Evolutionary conservation across 2,888 invertebrate species (phyloP).

Genomic region (Mesorhabditis belari): DNA sequence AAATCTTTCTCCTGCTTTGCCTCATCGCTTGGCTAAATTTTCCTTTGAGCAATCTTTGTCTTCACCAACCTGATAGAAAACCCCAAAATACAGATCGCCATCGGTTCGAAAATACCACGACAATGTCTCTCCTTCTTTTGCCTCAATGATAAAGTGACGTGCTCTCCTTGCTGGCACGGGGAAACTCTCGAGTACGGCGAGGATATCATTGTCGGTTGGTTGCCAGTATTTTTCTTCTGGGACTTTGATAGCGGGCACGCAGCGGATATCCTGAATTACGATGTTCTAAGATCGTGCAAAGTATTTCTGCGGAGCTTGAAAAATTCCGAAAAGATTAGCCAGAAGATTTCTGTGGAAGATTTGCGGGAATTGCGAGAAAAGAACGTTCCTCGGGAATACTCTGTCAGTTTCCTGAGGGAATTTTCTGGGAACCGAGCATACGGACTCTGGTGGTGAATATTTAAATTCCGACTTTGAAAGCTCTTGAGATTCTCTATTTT

Average conservation of each 20-base stretch:
- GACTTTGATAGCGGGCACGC: constrained; percentile 38
- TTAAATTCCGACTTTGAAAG: too few species aligned
- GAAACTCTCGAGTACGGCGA: constrained; percentile 39
- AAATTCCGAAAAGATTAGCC: too few species aligned
- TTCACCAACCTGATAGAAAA: constrained; percentile 24
- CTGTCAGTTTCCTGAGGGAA: too few species aligned
- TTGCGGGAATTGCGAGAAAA: too few species aligned
- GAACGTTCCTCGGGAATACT: not conserved
- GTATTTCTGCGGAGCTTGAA: too few species aligned
- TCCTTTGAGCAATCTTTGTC: not conserved
- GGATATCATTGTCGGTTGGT: constrained; percentile 24
- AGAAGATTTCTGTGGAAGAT: too few species aligned
- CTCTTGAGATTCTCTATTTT: too few species aligned
- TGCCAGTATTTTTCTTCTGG: constrained; percentile 38
- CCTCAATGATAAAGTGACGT: constrained; percentile 35
- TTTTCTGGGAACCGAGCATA: too few species aligned
- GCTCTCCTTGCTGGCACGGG: constrained; percentile 40
- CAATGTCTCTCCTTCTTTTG: constrained; percentile 26
- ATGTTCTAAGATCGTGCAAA: too few species aligned
- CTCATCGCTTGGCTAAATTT: constrained; percentile 9
- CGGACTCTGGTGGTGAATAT: too few species aligned
- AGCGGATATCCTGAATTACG: constrained; percentile 37
- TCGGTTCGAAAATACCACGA: constrained; percentile 51
- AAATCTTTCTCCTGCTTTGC: constrained; percentile 19
- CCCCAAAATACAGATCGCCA: constrained; percentile 49